Conservation (phyloP, 2,888 invertebrate species). For the Chrysolina haemoptera region DNA sequence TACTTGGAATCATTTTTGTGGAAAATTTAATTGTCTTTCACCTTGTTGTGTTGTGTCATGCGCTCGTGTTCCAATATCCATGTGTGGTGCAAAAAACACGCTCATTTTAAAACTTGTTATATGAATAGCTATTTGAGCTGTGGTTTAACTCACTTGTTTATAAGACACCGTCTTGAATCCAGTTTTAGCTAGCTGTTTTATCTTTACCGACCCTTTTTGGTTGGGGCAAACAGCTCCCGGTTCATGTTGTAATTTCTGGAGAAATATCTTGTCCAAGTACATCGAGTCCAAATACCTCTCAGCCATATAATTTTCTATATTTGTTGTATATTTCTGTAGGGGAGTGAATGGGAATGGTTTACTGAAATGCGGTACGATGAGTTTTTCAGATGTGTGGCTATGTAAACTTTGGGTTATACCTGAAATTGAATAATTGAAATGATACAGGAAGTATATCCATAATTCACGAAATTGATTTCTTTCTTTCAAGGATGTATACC, state of each 20-base stretch:
- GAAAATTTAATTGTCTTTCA: too few relatives aligned
- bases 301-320: conserved; percentile 68
- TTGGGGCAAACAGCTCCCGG: conserved; percentile 66
- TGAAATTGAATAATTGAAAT: neutral
- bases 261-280: conserved; percentile 69
- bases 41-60: too few relatives aligned
- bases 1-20: too few relatives aligned
- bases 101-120: too few relatives aligned
- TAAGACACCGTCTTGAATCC: conserved; percentile 21
- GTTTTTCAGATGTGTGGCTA: conserved; percentile 58
- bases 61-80: too few relatives aligned
- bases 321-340: conserved; percentile 66
- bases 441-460: too few relatives aligned
- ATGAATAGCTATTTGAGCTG: too few relatives aligned
- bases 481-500: too few relatives aligned
- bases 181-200: conserved; percentile 31
- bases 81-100: too few relatives aligned
- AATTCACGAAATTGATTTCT: neutral
- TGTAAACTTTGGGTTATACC: conserved; percentile 62
- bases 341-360: conserved; percentile 62
- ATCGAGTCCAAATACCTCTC: conserved; percentile 69
- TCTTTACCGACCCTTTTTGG: conserved; percentile 50
- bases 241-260: conserved; percentile 63
- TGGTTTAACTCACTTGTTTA: conserved; percentile 25
- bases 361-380: conserved; percentile 58